These are phyloP conservation scores for Mionectes macconnelli DNA, from an alignment of 2,113 vertebrate species.

Conservation along the genomic window DNA sequence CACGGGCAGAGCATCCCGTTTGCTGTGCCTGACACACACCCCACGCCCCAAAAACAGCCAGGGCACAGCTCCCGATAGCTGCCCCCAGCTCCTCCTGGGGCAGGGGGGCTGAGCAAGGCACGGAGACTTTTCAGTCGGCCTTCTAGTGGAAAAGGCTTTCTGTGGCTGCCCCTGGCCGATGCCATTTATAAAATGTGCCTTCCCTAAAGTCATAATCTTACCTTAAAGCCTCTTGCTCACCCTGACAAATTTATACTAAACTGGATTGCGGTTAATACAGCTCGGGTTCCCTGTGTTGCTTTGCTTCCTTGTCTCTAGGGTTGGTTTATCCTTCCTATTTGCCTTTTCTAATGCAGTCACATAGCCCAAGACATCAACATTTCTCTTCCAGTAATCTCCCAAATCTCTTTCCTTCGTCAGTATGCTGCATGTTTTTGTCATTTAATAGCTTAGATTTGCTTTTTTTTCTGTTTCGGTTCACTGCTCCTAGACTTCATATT, in stretches of 20 bases:
- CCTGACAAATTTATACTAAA: constrained; percentile 41
- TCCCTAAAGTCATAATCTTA: constrained; percentile 46
- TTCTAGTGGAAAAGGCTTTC: background rate
- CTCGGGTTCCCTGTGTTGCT: constrained; percentile 9
- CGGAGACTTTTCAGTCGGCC: background rate
- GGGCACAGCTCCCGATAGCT: background rate
- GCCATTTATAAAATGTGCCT: background rate
- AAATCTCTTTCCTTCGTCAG: background rate
- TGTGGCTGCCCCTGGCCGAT: background rate
- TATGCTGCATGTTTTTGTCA: background rate
- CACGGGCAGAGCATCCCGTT: rapidly evolving
- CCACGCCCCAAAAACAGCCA: rapidly evolving
- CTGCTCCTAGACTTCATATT: constrained; percentile 21
- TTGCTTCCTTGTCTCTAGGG: constrained; percentile 8
- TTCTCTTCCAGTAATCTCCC: constrained; percentile 25
- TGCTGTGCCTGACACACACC: rapidly evolving
- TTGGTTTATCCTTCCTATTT: constrained; percentile 7
- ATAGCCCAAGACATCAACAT: constrained; percentile 12
- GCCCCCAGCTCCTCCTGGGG: rapidly evolving
- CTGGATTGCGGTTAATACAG: constrained; percentile 44
- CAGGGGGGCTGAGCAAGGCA: rapidly evolving
- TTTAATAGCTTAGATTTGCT: background rate
- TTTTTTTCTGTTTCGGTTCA: background rate
- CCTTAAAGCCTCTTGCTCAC: constrained; percentile 37
- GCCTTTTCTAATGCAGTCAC: background rate